Percentiles rank a stretch among this genome's conserved stretches.
phyloP scores from a whole-genome alignment of 2,888 invertebrate species.

The Anthrax anthrax region DNA sequence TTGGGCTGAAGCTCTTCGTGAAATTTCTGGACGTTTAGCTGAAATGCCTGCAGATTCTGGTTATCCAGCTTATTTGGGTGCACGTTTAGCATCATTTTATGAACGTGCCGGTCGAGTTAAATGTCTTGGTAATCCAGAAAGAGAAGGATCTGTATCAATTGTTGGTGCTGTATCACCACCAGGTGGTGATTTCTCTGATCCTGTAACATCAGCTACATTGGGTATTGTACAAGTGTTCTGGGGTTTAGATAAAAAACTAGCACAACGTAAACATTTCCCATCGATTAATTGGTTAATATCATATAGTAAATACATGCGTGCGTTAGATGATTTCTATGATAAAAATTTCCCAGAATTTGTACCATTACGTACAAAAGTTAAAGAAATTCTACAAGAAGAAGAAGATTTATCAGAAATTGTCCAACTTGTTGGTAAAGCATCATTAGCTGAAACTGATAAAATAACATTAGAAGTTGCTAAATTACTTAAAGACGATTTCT shows the following conservation, averaged over 20 bases:
- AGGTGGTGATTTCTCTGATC: constrained; percentile 99
- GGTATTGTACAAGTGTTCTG: constrained; percentile 99
- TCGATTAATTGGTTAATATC: constrained; percentile 99
- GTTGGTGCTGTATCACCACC: constrained; percentile 99
- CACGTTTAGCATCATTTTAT: constrained; percentile 97
- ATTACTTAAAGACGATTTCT: constrained; percentile 95
- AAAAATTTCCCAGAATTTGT: constrained; percentile 97
- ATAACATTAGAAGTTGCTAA: constrained; percentile 98
- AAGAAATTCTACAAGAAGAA: constrained; percentile 95
- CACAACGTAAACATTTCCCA: constrained; percentile 99
- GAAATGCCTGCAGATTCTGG: constrained; percentile 99
- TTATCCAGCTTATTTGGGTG: constrained; percentile 98
- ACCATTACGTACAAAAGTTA: constrained; percentile 84
- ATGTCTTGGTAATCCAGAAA: constrained; percentile 92
- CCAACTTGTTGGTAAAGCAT: constrained; percentile 97
- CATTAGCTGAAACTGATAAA: constrained; percentile 96
- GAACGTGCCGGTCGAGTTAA: constrained; percentile 97
- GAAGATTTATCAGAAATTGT: constrained; percentile 99
- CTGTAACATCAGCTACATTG: constrained; percentile 96
- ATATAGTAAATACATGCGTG: constrained; percentile 96
- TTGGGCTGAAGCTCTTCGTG: constrained; percentile 99
- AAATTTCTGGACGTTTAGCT: constrained; percentile 98
- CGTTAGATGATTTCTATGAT: constrained; percentile 98
- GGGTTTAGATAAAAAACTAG: constrained; percentile 97
- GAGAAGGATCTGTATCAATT: constrained; percentile 98